A percentile compares a stretch with the other conserved stretches of the same genome.
phyloP scores from a whole-genome alignment of 2,113 vertebrate genomes.

The Tragelaphus strepsiceros region DNA sequence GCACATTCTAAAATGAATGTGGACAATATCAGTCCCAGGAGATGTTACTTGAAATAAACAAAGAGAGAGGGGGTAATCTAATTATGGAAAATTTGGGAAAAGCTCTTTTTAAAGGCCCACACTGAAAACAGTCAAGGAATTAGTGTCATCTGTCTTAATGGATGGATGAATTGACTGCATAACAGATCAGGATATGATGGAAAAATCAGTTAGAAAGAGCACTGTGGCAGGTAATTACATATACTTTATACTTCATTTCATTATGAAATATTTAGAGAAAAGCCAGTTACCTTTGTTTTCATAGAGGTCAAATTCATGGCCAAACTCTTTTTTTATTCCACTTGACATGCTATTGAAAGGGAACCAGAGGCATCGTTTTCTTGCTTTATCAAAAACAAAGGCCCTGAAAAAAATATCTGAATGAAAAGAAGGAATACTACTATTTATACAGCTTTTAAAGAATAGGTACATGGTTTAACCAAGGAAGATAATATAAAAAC shows the following conservation, averaged over 20 bases:
- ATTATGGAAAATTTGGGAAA: background rate
- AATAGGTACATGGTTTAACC: conserved; percentile 64
- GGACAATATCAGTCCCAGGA: background rate
- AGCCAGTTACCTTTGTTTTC: conserved; percentile 94
- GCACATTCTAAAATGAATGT: background rate
- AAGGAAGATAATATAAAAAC: conserved; percentile 71
- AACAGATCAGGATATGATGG: background rate
- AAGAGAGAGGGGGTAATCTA: background rate
- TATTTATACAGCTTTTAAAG: conserved; percentile 68
- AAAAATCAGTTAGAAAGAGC: background rate
- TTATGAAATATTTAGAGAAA: conserved; percentile 55
- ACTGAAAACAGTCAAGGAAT: background rate
- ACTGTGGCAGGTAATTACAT: background rate
- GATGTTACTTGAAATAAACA: background rate
- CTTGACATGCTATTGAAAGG: conserved; percentile 93
- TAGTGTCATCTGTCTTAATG: background rate
- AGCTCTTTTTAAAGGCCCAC: background rate
- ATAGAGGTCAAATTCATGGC: conserved; percentile 92
- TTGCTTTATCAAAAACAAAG: conserved; percentile 87
- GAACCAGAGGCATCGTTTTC: conserved; percentile 92
- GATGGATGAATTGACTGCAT: background rate
- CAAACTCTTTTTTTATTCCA: conserved; percentile 86
- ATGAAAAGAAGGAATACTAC: conserved; percentile 75
- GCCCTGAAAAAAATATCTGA: conserved; percentile 82
- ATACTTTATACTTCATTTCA: background rate